A percentile compares a stretch with the other conserved stretches of the same genome.
Conservation (phyloP, 2,113 vertebrate species). For the Oreocharis arfaki region DNA sequence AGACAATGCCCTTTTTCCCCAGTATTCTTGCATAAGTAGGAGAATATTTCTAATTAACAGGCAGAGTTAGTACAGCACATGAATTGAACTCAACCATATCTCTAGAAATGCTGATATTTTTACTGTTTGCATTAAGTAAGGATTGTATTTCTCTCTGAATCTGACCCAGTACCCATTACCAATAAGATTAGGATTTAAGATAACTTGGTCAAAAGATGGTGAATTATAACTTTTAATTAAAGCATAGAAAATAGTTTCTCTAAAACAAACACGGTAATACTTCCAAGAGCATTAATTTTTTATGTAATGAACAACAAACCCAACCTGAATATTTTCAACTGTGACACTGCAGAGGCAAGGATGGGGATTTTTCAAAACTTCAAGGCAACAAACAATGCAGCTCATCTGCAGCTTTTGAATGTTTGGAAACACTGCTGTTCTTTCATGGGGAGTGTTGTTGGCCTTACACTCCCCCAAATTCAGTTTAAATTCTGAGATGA, state of each 20-base stretch:
- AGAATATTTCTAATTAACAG: conserved; percentile 76
- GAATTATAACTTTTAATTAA: conserved; percentile 81
- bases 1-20: conserved; percentile 60
- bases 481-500: neutral
- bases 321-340: conserved; percentile 65
- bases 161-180: conserved; percentile 62
- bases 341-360: conserved; percentile 2
- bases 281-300: conserved; percentile 68
- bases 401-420: neutral
- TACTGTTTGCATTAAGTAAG: conserved; percentile 76
- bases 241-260: conserved; percentile 66
- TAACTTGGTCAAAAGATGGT: conserved; percentile 69
- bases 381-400: neutral
- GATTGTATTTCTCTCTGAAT: conserved; percentile 72
- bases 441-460: neutral
- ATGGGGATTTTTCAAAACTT: conserved; percentile 20
- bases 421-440: neutral
- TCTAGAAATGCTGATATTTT: conserved; percentile 70
- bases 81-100: conserved; percentile 69
- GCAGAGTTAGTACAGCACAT: conserved; percentile 62
- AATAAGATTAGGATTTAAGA: conserved; percentile 77
- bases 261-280: conserved; percentile 73
- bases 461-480: neutral
- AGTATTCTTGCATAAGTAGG: conserved; percentile 67
- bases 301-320: conserved; percentile 50